These are phyloP conservation scores for Hypercompe scribonia DNA, from an alignment of 2,888 invertebrate genomes.

Conservation along the genomic window DNA sequence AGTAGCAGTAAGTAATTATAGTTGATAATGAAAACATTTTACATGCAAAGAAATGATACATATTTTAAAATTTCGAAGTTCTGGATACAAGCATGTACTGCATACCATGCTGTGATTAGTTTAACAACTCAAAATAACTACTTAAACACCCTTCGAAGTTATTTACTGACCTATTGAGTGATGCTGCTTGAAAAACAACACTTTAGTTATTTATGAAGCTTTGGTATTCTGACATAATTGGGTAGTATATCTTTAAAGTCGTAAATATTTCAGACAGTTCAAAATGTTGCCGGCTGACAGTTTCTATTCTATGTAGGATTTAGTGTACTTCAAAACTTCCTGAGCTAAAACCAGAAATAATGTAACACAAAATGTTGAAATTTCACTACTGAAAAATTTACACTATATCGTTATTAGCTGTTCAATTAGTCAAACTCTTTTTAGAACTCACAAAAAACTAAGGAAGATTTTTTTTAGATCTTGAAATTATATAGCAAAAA, in stretches of 20 bases:
- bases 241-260: slow-evolving; percentile 25
- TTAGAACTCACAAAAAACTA: neutral
- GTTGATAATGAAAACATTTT: no score
- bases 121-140: neutral
- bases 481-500: no score
- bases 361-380: neutral
- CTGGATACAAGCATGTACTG: neutral
- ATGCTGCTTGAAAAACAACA: neutral
- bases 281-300: slow-evolving; percentile 6
- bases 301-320: neutral
- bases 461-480: no score
- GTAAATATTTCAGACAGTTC: slow-evolving; percentile 36
- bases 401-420: neutral
- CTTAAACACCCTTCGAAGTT: neutral
- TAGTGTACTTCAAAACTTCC: neutral
- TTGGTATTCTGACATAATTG: slow-evolving; percentile 18
- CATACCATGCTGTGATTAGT: neutral
- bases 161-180: neutral
- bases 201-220: slow-evolving; percentile 23
- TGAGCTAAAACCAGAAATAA: neutral
- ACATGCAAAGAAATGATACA: no score
- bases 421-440: neutral
- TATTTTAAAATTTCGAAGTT: no score
- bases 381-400: neutral
- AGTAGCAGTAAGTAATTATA: no score